These are phyloP conservation scores for Helostoma temminkii DNA, from an alignment of 2,797 vertebrate genomes.

Conservation along the genomic window DNA sequence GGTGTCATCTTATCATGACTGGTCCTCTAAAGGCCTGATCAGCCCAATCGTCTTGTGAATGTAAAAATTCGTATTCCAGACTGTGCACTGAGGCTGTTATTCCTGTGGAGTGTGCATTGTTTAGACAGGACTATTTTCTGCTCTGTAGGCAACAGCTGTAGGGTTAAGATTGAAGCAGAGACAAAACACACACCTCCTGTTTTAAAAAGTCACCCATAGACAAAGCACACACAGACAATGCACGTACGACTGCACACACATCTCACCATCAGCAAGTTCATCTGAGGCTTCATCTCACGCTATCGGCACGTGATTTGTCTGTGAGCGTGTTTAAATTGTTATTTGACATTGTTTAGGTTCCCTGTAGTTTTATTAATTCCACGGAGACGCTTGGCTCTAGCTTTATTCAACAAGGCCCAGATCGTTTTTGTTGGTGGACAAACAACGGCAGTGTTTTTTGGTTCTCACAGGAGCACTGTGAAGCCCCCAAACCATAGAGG, in stretches of 20 bases:
- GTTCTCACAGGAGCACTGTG: constrained; percentile 70
- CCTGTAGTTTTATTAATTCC: constrained; percentile 52
- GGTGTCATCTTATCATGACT: not conserved
- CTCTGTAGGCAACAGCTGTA: constrained; percentile 60
- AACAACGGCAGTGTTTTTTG: constrained; percentile 55
- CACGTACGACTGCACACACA: constrained; percentile 6
- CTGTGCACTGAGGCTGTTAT: not conserved
- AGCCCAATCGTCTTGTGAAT: not conserved
- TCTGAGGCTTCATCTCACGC: constrained; percentile 26
- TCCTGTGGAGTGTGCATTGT: constrained; percentile 19
- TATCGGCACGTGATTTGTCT: constrained; percentile 44
- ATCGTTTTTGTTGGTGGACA: constrained; percentile 50
- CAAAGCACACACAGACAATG: constrained; percentile 6
- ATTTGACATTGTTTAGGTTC: constrained; percentile 62
- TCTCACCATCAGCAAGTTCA: constrained; percentile 2
- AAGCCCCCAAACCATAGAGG: constrained; percentile 48
- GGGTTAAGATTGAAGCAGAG: constrained; percentile 17
- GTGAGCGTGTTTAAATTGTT: constrained; percentile 58
- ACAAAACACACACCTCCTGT: constrained; percentile 55
- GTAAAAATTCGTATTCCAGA: not conserved
- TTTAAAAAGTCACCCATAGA: constrained; percentile 21
- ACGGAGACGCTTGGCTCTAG: constrained; percentile 26
- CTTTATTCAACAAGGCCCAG: constrained; percentile 13
- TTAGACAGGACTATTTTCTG: constrained; percentile 41
- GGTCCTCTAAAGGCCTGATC: not conserved